Evolutionary conservation across 1,140 invertebrate species (phyloP).

Genomic region (Lethrus apterus): DNA sequence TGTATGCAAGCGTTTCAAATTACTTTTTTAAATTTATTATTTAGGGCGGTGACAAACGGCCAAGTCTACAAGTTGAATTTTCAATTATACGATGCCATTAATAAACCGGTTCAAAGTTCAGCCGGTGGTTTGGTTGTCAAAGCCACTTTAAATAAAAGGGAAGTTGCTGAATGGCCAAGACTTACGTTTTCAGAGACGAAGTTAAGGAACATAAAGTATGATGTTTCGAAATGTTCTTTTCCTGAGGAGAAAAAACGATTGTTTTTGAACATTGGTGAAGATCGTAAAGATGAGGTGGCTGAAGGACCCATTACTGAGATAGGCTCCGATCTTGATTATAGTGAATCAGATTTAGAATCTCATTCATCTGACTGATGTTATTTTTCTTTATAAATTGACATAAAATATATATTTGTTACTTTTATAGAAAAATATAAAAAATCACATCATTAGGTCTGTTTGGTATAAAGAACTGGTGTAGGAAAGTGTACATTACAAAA

Average conservation of each 20-base stretch:
- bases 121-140: constrained; percentile 22
- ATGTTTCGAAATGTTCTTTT: constrained; percentile 13
- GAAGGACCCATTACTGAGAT: constrained; percentile 16
- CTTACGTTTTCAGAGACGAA: constrained; percentile 19
- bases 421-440: no score
- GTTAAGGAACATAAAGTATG: constrained; percentile 27
- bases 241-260: constrained; percentile 18
- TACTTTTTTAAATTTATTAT: constrained; percentile 11
- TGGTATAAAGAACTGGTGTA: no score
- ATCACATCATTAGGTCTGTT: no score
- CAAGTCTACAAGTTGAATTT: constrained; percentile 29
- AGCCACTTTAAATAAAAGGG: constrained; percentile 25
- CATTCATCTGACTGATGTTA: no score
- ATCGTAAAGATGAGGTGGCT: constrained; percentile 19
- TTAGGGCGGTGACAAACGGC: constrained; percentile 19
- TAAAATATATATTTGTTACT: no score
- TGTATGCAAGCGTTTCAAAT: constrained; percentile 1
- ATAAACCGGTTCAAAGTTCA: constrained; percentile 20
- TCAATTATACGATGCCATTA: constrained; percentile 22
- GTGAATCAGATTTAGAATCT: constrained; percentile 22
- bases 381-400: no score
- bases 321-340: constrained; percentile 27
- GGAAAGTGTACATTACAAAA: no score
- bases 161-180: constrained; percentile 24
- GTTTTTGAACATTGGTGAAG: constrained; percentile 20